These are phyloP conservation scores for Epirrita christyi DNA, from an alignment of 2,888 invertebrate species.

Conservation along the genomic window DNA sequence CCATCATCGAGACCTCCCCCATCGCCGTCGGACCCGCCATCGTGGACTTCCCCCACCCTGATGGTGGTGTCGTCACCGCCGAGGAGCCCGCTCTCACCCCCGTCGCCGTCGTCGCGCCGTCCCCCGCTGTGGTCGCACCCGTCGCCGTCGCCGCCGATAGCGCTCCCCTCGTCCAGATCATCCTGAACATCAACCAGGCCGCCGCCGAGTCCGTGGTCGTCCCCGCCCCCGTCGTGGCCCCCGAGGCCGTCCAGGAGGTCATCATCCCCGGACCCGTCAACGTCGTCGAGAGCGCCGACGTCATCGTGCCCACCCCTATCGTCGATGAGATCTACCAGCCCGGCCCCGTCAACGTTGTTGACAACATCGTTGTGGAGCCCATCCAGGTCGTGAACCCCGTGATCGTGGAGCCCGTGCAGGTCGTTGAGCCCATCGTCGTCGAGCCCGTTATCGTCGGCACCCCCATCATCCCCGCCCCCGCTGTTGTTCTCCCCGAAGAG, in stretches of 20 bases:
- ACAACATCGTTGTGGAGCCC: constrained; percentile 32
- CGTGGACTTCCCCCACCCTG: constrained; percentile 38
- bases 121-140: constrained; percentile 18
- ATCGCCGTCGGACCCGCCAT: constrained; percentile 36
- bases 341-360: constrained; percentile 26
- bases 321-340: constrained; percentile 21
- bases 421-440: constrained; percentile 37
- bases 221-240: constrained; percentile 24
- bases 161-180: constrained; percentile 49
- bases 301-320: constrained; percentile 16
- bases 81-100: constrained; percentile 40
- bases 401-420: constrained; percentile 30
- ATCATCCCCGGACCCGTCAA: constrained; percentile 24
- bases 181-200: constrained; percentile 44
- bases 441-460: constrained; percentile 26
- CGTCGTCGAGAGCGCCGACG: constrained; percentile 16
- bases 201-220: constrained; percentile 18
- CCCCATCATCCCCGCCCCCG: constrained; percentile 31
- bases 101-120: constrained; percentile 24
- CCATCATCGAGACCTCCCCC: constrained; percentile 35
- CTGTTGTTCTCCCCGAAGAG: constrained; percentile 24
- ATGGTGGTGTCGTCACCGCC: constrained; percentile 33
- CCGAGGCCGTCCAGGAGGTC: constrained; percentile 29
- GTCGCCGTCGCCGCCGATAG: constrained; percentile 8
- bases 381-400: constrained; percentile 27